Percentiles rank a stretch among this genome's conserved stretches.
These are phyloP conservation scores for Saturnia pavonia DNA, from an alignment of 2,888 invertebrate genomes.

Conservation along the genomic window DNA sequence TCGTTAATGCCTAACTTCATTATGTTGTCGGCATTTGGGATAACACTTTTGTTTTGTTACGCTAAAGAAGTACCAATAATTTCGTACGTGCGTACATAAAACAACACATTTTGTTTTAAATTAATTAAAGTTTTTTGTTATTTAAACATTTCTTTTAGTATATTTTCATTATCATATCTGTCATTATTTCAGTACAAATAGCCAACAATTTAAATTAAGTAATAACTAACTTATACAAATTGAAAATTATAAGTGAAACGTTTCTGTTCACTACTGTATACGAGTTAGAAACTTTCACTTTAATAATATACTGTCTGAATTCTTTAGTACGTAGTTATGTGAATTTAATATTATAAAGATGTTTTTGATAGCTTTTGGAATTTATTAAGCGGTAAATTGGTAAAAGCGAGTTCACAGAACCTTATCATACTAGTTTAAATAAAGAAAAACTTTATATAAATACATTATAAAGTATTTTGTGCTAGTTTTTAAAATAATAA, in stretches of 20 bases:
- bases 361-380: background rate
- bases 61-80: too few relatives aligned
- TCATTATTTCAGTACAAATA: background rate
- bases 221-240: background rate
- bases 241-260: background rate
- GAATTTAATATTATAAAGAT: background rate
- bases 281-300: background rate
- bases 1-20: too few relatives aligned
- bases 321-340: background rate
- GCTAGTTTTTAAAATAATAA: too few relatives aligned
- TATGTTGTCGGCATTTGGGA: too few relatives aligned
- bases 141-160: background rate
- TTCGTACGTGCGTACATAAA: too few relatives aligned
- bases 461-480: too few relatives aligned
- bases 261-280: too few relatives aligned
- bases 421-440: too few relatives aligned
- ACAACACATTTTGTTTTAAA: too few relatives aligned
- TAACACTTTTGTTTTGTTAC: too few relatives aligned
- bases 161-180: background rate
- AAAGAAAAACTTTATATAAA: too few relatives aligned
- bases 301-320: conserved; percentile 11
- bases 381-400: background rate
- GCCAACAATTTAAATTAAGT: background rate
- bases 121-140: background rate
- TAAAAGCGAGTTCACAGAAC: too few relatives aligned